Evolutionary conservation across 2,888 invertebrate genomes (phyloP), one percentile per base, ranked within the genome.

Genomic region (Conistra vaccinii): DNA sequence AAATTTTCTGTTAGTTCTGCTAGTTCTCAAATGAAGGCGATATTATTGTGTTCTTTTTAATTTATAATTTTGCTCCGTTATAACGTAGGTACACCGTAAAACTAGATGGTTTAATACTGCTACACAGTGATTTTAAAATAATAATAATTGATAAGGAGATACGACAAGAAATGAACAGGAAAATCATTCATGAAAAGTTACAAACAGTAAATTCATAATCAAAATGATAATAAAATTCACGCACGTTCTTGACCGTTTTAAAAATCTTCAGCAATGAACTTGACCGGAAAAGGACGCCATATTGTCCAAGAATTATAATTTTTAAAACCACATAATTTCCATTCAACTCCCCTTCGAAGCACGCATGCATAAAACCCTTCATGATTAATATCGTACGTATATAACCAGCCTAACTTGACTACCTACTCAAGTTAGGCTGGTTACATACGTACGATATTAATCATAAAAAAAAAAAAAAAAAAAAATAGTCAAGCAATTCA

Each of bases 221-320:
- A 42, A 68, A 63, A 57, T 69, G 42, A 23, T 53, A 71, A 65
- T 61, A 48, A 3, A 48, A 66, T 65, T 48, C 66, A 23, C 9
- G 4, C 58, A 69, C 53, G 63, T 70, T 74, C 32, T 69, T 73
- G 65, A 74, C 76, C 53, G 51, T 67, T 61, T 68, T 42, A 72
- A 66, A 73, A 77, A 74, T 42, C 17, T 63, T 67, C 20, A 51
- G 12, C 70, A 68, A 23, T 62, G 68, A 83, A 76, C 72, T 81
- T 80, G 76, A 71, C 76, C 73, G 77, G 74, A 76, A 76, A 65
- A 77, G 61, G 57, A 63, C 63, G 73, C 75, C 73, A 85, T 82
- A 53, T 85, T 76, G 57, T 20, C 23, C 10, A 70, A 70, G 45
- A 75, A 84, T 85, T 84, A 76, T 73, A 85, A 86, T 81, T 84